Evolutionary conservation across 2,888 invertebrate species (phyloP).

Genomic region (Ceratothoa steindachneri): DNA sequence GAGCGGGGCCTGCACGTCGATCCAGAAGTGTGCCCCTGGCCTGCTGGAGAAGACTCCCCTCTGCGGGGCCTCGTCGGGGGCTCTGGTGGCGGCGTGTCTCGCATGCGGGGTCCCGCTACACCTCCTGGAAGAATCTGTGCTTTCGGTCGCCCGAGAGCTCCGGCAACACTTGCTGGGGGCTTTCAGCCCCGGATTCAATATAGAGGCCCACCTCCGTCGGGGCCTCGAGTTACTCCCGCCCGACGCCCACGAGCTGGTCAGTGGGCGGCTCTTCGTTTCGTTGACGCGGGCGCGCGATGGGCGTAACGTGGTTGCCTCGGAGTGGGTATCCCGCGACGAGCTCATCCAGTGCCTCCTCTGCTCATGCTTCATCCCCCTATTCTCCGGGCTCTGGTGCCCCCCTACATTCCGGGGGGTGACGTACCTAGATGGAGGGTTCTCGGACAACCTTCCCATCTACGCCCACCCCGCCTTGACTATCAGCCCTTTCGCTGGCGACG

Average conservation of each 20-base stretch:
- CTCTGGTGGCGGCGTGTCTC: slow-evolving; percentile 32
- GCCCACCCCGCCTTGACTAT: slow-evolving; percentile 20
- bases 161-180: slow-evolving; percentile 27
- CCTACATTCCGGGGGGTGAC: slow-evolving; percentile 29
- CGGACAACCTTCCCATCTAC: slow-evolving; percentile 33
- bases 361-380: slow-evolving; percentile 38
- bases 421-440: slow-evolving; percentile 41
- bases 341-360: slow-evolving; percentile 35
- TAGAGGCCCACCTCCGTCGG: slow-evolving; percentile 25
- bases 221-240: slow-evolving; percentile 31
- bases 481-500: slow-evolving; percentile 32
- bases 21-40: slow-evolving; percentile 19
- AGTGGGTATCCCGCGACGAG: slow-evolving; percentile 40
- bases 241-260: slow-evolving; percentile 32
- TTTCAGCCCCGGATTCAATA: slow-evolving; percentile 29
- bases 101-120: slow-evolving; percentile 23
- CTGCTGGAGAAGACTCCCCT: slow-evolving; percentile 17
- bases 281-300: slow-evolving; percentile 17
- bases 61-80: slow-evolving; percentile 39
- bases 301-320: slow-evolving; percentile 28
- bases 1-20: slow-evolving; percentile 27
- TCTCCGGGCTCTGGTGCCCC: slow-evolving; percentile 26
- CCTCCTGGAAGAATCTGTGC: slow-evolving; percentile 16
- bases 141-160: slow-evolving; percentile 27
- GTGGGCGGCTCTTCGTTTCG: slow-evolving; percentile 31